Evolutionary conservation across 2,888 invertebrate species (phyloP), one percentile per base, ranked within the genome.

Genomic region (Isoperla grammatica): DNA sequence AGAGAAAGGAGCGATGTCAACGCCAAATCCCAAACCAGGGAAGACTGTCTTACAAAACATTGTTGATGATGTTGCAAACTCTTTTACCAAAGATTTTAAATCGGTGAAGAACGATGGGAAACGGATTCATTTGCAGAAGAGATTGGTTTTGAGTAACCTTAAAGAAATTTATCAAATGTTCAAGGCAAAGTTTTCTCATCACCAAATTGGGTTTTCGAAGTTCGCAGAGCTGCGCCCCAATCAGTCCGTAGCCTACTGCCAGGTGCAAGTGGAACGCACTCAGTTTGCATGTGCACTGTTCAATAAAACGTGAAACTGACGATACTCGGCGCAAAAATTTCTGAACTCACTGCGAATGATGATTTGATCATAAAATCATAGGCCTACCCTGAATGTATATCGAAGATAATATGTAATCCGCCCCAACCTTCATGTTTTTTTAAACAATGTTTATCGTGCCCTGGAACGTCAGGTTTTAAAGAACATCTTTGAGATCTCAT

Each of bases 81-180:
- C 62, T 60, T 62, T 60, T 46, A 40, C 57, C 15, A 60, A 62
- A 46, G 64, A 64, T 61, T 60, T 49, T 53, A 57, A 58, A 17
- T 42, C 62, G 2, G 45, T 62, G 46, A 46, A 46, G n/a, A 1
- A 2, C 12, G 46, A 2, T 15, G 15, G n/a, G 4, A 46, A 13
- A 13, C 56, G 35, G 5, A 37, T 49, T 9, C 48, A 39, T 42
- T 20, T 13, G 6, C 59, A 59, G 45, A 59, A 54, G 40, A 29
- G 43, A 13, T 11, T 59, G 3, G 13, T 54, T 17, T 42, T 55
- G 12, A 1, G 9, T 1, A 45, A 45, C 17, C 17, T 45, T 15
- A 45, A 17, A 45, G 45, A 45, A 45, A 45, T 45, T 11, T 45
- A 54, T 17, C 12, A 39, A 15, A 9, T 55, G 2, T 61, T 57